These are phyloP conservation scores for Canis aureus DNA, from an alignment of 2,113 vertebrate genomes.

Conservation along the genomic window DNA sequence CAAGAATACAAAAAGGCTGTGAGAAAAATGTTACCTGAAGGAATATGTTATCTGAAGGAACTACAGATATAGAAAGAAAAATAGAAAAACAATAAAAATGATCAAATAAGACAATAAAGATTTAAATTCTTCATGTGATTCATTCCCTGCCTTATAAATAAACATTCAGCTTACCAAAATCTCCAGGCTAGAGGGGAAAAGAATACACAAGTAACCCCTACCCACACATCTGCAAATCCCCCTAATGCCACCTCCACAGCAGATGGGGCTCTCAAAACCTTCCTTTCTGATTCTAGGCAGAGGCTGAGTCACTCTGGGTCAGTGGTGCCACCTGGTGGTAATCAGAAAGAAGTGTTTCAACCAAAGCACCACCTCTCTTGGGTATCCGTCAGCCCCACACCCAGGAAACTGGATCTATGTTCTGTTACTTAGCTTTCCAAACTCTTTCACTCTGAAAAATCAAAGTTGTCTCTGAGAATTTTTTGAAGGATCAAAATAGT, in stretches of 20 bases:
- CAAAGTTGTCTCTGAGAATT: not conserved
- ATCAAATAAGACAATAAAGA: conserved; percentile 86
- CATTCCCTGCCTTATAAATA: conserved; percentile 25
- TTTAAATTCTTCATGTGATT: conserved; percentile 32
- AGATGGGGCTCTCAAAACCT: not conserved
- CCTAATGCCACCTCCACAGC: no score
- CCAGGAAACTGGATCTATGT: not conserved
- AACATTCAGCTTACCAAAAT: conserved; percentile 45
- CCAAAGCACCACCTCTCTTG: not conserved
- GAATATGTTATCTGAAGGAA: conserved; percentile 80
- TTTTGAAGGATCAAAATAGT: not conserved
- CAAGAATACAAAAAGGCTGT: conserved; percentile 75
- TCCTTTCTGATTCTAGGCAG: not conserved
- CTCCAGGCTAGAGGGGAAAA: not conserved
- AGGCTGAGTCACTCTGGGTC: not conserved
- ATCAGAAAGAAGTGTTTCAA: not conserved
- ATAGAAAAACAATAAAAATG: conserved; percentile 81
- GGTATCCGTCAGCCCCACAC: not conserved
- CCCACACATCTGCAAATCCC: not conserved
- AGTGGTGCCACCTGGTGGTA: conserved; percentile 46
- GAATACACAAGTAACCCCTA: not conserved
- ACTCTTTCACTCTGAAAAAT: not conserved
- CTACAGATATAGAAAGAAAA: conserved; percentile 83
- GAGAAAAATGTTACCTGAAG: conserved; percentile 82
- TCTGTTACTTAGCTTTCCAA: not conserved